phyloP scores from a whole-genome alignment of 2,888 invertebrate species.

The Sesamia inferens region DNA sequence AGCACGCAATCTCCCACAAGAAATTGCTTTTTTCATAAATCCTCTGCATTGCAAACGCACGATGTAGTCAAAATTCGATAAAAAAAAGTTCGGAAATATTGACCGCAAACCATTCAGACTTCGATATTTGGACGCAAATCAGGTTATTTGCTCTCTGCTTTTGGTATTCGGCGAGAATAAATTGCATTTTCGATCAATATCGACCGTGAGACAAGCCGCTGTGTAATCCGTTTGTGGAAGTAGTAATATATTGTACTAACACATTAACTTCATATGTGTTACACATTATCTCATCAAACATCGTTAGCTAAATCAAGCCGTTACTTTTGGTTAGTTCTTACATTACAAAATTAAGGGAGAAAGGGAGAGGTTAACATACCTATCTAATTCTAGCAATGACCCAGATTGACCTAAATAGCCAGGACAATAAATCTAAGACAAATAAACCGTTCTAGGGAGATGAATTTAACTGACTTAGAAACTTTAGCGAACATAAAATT shows the following conservation, averaged over 20 bases:
- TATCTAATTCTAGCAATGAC: neutral
- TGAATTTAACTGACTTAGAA: slow-evolving; percentile 9
- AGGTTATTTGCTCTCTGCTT: slow-evolving; percentile 51
- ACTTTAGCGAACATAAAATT: slow-evolving; percentile 20
- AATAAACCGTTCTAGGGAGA: neutral
- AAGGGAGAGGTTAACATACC: too few relatives aligned
- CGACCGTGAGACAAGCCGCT: slow-evolving; percentile 10
- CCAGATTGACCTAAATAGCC: neutral
- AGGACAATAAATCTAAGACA: slow-evolving; percentile 9
- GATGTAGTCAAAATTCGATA: slow-evolving; percentile 7
- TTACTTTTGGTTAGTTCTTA: slow-evolving; percentile 3
- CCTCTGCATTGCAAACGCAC: slow-evolving; percentile 13
- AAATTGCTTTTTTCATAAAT: neutral
- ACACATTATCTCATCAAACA: slow-evolving; percentile 38
- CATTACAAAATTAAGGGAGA: slow-evolving; percentile 7
- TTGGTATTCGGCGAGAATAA: slow-evolving; percentile 41
- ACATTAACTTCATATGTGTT: slow-evolving; percentile 29
- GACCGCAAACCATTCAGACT: slow-evolving; percentile 36
- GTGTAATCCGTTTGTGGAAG: slow-evolving; percentile 37
- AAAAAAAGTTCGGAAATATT: slow-evolving; percentile 41
- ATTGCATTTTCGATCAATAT: slow-evolving; percentile 55
- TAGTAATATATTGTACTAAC: slow-evolving; percentile 1
- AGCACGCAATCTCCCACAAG: too few relatives aligned
- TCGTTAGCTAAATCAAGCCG: slow-evolving; percentile 6
- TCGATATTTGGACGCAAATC: slow-evolving; percentile 51